Percentiles rank a stretch among this genome's conserved stretches.
Evolutionary conservation across 1,140 invertebrate genomes (phyloP).

Genomic region (Drepana arcuata): DNA sequence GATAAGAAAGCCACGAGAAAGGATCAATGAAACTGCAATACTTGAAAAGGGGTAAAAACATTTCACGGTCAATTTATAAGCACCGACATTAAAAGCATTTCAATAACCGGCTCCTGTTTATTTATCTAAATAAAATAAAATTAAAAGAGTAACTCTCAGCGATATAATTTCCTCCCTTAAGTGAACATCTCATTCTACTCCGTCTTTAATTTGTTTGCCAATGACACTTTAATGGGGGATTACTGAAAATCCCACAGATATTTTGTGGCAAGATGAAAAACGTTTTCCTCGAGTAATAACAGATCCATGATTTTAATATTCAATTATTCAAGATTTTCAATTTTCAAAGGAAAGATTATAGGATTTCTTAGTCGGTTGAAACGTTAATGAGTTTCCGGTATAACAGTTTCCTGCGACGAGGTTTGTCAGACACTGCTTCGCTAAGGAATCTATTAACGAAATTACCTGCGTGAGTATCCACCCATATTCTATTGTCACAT

Average conservation of each 20-base stretch:
- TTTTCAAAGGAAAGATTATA: conserved; percentile 58
- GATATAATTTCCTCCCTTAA: conserved; percentile 1
- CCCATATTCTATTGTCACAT: no score
- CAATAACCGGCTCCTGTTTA: conserved; percentile 18
- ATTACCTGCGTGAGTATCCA: conserved; percentile 12
- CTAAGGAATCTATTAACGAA: conserved; percentile 32
- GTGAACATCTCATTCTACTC: no score
- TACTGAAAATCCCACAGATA: conserved; percentile 3
- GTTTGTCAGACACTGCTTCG: conserved; percentile 32
- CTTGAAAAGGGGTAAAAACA: no score
- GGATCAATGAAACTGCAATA: no score
- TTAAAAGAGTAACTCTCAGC: conserved; percentile 9
- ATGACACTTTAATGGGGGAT: conserved; percentile 1
- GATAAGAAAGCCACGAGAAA: no score
- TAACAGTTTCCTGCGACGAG: conserved; percentile 48
- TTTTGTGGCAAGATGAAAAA: conserved; percentile 16
- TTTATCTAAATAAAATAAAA: conserved; percentile 19
- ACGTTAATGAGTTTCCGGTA: conserved; percentile 60
- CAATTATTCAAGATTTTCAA: conserved; percentile 63
- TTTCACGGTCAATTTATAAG: conserved; percentile 39
- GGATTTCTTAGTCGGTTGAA: conserved; percentile 56
- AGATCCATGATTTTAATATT: conserved; percentile 45
- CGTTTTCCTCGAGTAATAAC: conserved; percentile 20
- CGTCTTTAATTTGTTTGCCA: conserved; percentile 2
- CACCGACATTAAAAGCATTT: conserved; percentile 24